A percentile compares a stretch with the other conserved stretches of the same genome.
Evolutionary conservation across 2,113 vertebrate species (phyloP).

Genomic region (Circaetus cinerascens): DNA sequence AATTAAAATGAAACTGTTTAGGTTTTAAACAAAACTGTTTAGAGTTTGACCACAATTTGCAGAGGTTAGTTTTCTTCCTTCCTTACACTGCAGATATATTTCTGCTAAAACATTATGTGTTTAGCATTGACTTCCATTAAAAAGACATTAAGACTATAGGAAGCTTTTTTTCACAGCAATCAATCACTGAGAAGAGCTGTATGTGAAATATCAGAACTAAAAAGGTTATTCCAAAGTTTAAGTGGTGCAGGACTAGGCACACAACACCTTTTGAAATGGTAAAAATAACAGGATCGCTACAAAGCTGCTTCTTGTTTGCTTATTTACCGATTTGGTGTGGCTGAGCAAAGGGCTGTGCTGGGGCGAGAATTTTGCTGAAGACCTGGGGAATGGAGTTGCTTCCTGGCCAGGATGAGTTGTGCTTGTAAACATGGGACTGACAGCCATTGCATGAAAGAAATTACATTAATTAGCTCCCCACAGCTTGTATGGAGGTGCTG

Average conservation of each 20-base stretch:
- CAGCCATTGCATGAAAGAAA: not conserved
- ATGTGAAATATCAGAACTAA: not conserved
- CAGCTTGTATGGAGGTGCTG: not conserved
- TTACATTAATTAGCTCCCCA: not conserved
- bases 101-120: not conserved
- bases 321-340: not conserved
- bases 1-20: not conserved
- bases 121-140: conserved; percentile 6
- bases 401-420: not conserved
- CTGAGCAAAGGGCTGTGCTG: not conserved
- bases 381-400: not conserved
- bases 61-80: not conserved
- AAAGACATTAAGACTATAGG: not conserved
- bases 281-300: not conserved
- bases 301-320: not conserved
- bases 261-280: not conserved
- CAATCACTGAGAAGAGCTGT: not conserved
- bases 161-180: not conserved
- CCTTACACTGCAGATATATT: not conserved
- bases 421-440: not conserved
- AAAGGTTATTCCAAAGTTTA: not conserved
- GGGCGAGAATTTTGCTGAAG: not conserved
- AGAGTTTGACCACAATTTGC: not conserved
- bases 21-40: not conserved
- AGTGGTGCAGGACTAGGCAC: not conserved